These are phyloP conservation scores for Leucosticte australis DNA, from an alignment of 2,113 vertebrate genomes.

Conservation along the genomic window DNA sequence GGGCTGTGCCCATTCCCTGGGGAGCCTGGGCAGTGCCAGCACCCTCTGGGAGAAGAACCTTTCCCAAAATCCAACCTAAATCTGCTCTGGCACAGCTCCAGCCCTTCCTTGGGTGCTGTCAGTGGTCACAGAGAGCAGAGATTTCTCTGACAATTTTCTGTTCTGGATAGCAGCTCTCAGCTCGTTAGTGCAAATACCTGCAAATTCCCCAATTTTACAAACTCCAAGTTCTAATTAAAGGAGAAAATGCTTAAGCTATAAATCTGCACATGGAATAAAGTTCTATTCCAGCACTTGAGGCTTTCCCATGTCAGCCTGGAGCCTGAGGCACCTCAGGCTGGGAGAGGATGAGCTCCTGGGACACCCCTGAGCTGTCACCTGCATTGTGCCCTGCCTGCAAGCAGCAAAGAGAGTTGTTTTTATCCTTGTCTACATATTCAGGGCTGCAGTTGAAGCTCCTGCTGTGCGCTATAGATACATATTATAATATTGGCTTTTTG, in stretches of 20 bases:
- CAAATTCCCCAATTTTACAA: neutral
- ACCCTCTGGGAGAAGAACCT: neutral
- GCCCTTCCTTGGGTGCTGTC: neutral
- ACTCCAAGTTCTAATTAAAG: neutral
- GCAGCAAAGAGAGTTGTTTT: neutral
- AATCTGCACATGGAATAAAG: neutral
- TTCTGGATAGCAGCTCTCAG: neutral
- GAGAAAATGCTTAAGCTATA: neutral
- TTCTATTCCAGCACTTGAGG: neutral
- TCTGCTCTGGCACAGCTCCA: neutral
- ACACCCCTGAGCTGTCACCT: neutral
- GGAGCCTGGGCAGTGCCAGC: neutral
- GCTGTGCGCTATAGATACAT: neutral
- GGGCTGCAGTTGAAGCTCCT: neutral
- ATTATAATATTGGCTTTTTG: neutral
- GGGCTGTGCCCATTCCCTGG: neutral
- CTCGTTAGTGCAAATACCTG: neutral
- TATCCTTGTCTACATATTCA: neutral
- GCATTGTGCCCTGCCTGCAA: neutral
- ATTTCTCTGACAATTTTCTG: neutral
- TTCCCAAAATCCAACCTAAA: neutral
- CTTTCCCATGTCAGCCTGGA: neutral
- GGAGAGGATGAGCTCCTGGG: neutral
- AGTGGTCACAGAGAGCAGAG: neutral
- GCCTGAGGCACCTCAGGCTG: fast-evolving